These are phyloP conservation scores for Parazoanthus atlanticus DNA, from an alignment of 92 coral and sea anemone genomes.

Conservation along the genomic window DNA sequence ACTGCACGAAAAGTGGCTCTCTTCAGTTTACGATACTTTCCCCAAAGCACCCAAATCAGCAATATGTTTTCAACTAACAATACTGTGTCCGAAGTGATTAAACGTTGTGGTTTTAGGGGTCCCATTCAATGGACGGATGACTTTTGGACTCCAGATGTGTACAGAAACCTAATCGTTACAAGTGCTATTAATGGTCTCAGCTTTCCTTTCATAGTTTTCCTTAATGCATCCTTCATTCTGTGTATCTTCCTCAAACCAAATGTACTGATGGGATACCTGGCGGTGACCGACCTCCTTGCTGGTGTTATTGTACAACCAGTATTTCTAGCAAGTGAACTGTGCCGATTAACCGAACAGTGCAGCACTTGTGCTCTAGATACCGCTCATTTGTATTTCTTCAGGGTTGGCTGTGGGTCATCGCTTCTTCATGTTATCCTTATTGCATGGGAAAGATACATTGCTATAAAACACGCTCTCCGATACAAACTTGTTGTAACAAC, in stretches of 20 bases:
- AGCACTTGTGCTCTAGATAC: neutral
- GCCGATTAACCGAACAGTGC: neutral
- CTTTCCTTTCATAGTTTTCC: neutral
- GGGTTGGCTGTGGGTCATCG: constrained; percentile 7
- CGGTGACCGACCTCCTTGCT: constrained; percentile 7
- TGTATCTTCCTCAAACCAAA: neutral
- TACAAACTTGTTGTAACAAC: constrained; percentile 23
- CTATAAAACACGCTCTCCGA: constrained; percentile 19
- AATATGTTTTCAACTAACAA: too few relatives aligned
- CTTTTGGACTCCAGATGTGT: neutral
- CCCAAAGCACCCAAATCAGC: too few relatives aligned
- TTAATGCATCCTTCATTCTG: constrained; percentile 4
- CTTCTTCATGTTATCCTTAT: constrained; percentile 7
- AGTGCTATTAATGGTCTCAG: neutral
- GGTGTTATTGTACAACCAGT: constrained; percentile 7
- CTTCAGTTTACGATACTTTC: too few relatives aligned
- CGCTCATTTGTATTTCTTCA: neutral
- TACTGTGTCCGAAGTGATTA: too few relatives aligned
- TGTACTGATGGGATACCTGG: constrained; percentile 7
- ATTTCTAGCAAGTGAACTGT: neutral
- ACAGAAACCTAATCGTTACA: neutral
- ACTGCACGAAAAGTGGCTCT: too few relatives aligned
- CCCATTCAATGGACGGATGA: neutral
- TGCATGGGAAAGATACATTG: constrained; percentile 37
- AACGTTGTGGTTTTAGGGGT: neutral